Base-by-base conservation (phyloP, 1,140 invertebrate species). In the Maniola jurtina region DNA sequence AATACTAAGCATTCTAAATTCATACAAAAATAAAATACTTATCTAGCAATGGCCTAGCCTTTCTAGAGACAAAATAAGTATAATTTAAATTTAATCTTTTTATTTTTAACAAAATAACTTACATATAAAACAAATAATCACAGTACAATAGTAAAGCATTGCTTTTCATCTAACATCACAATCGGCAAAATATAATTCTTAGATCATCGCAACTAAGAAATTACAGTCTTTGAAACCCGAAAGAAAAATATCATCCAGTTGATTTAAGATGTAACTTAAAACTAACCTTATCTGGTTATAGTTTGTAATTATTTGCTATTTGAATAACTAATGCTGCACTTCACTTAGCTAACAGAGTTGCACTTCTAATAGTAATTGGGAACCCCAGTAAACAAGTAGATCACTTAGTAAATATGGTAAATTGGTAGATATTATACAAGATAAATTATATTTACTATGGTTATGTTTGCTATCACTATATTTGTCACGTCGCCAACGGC, bases 91-190 rank as follows among this genome's bases (percentile, higher is more conserved):
- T 45, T 5, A 11, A 64, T 69, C 45, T 68, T 59, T 70, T 61
- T 70, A 67, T 71, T 66, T 60, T 61, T 68, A 72, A 60, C 64
- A 72, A 68, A 66, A 59, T 83, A 85, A 79, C 78, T 82, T 81
- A 84, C 77, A 85, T 82, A 84, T 71, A 79, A 83, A 81, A 77
- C 48, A 84, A 66, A 75, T 84, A 84, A 89, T 88, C 86, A 88
- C 86, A 89, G 86, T 88, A 88, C 76, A 88, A 87, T 84, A 88
- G 83, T 88, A 89, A 89, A 89, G 87, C 87, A 89, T 87, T 76
- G 79, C 82, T 85, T 83, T 80, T 83, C 74, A 75, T 79, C 73
- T 72, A 55, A 81, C 84, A 88, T 89, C 88, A 88, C 86, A 77
- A 83, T 80, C 77, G 71, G 79, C 80, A 81, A 86, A 85, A 83